Evolutionary conservation across 2,113 vertebrate species (phyloP).

Genomic region (Sapayoa aenigma): DNA sequence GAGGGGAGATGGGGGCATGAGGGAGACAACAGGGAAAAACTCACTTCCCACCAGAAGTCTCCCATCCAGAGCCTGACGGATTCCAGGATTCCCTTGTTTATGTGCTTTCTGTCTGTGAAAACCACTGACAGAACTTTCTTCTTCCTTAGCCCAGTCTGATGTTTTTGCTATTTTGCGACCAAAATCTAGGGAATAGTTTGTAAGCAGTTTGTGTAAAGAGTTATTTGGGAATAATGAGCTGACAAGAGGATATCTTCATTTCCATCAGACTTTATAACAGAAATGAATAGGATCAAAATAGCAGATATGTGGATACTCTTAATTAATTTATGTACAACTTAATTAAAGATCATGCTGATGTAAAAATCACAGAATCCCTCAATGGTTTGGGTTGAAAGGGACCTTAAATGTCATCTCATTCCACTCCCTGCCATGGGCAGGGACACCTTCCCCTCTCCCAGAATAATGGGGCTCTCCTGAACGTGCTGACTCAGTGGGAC

Average conservation of each 20-base stretch:
- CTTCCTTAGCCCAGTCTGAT: background rate
- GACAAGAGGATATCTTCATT: background rate
- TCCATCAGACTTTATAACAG: background rate
- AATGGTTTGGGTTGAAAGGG: background rate
- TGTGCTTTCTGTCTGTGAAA: background rate
- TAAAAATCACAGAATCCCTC: background rate
- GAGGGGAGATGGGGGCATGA: background rate
- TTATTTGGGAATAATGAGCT: background rate
- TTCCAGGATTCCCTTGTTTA: background rate
- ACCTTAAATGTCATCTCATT: background rate
- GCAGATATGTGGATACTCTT: background rate
- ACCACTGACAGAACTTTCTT: background rate
- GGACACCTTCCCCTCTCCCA: background rate
- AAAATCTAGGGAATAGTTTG: background rate
- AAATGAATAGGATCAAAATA: background rate
- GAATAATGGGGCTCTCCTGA: background rate
- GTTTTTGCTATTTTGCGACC: background rate
- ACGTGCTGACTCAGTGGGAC: background rate
- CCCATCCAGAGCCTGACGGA: background rate
- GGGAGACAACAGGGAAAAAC: no score
- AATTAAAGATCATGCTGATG: background rate
- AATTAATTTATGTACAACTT: background rate
- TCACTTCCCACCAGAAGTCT: background rate
- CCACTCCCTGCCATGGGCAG: background rate
- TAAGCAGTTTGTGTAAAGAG: background rate